A percentile compares a stretch with the other conserved stretches of the same genome.
Conservation (phyloP, 2,797 vertebrate genomes). For the Saxicola maurus region DNA sequence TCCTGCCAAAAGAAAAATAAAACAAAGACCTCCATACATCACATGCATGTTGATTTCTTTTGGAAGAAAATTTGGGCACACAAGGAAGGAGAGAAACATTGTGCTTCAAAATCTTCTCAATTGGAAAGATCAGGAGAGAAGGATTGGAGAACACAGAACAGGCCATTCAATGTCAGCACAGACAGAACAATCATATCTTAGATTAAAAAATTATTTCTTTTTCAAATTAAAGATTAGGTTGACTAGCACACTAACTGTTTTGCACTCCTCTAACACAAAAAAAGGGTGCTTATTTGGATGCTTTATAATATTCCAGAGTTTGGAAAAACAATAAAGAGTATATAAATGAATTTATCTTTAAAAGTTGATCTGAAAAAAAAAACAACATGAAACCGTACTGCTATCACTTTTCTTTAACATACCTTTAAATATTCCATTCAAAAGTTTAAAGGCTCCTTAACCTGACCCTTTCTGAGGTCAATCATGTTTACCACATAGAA, state of each 20-base stretch:
- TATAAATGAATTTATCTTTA: background rate
- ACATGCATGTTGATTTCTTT: background rate
- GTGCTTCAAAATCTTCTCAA: background rate
- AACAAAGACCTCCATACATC: background rate
- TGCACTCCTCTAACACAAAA: background rate
- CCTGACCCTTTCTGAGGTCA: background rate
- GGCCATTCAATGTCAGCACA: background rate
- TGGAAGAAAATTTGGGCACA: background rate
- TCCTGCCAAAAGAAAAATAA: background rate
- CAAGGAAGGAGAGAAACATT: background rate
- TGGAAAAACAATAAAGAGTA: background rate
- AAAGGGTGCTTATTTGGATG: background rate
- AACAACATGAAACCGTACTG: background rate
- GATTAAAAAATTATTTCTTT: background rate
- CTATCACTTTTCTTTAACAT: background rate
- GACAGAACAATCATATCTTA: background rate
- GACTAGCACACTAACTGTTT: background rate
- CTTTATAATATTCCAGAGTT: background rate
- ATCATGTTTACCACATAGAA: background rate
- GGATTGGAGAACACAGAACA: background rate
- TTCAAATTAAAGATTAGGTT: background rate
- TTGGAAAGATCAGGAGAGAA: background rate
- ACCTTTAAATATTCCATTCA: background rate
- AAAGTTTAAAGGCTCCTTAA: background rate
- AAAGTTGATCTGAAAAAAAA: rapidly evolving